phyloP scores from a whole-genome alignment of 2,888 invertebrate species.

The Rhamphomyia laevipes region DNA sequence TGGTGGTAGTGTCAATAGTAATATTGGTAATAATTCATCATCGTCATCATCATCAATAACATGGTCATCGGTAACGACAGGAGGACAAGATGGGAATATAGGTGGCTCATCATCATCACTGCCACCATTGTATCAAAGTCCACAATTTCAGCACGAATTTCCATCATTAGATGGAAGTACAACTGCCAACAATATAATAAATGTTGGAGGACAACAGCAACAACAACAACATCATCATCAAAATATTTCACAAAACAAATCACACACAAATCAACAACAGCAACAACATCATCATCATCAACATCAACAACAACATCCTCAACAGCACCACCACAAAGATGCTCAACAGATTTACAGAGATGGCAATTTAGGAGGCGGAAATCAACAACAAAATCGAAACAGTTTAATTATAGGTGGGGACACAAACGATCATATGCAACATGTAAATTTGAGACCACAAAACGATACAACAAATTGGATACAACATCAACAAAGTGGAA shows the following conservation, averaged over 20 bases:
- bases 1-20: neutral
- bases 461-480: constrained; percentile 35
- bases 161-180: constrained; percentile 56
- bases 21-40: constrained; percentile 13
- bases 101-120: constrained; percentile 29
- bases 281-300: constrained; percentile 24
- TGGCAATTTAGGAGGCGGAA: constrained; percentile 30
- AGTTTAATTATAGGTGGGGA: constrained; percentile 16
- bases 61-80: constrained; percentile 50
- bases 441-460: constrained; percentile 34
- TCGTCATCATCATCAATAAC: constrained; percentile 42
- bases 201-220: constrained; percentile 8
- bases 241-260: constrained; percentile 17
- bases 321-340: constrained; percentile 12
- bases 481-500: constrained; percentile 19
- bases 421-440: constrained; percentile 14
- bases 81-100: constrained; percentile 20
- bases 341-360: constrained; percentile 32
- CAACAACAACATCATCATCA: constrained; percentile 13
- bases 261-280: constrained; percentile 17
- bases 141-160: constrained; percentile 94
- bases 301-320: constrained; percentile 15
- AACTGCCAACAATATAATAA: constrained; percentile 14
- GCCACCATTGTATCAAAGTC: constrained; percentile 63
- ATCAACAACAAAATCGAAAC: constrained; percentile 20